Conservation (phyloP, 2,113 vertebrate genomes). For the Halcyon senegalensis region DNA sequence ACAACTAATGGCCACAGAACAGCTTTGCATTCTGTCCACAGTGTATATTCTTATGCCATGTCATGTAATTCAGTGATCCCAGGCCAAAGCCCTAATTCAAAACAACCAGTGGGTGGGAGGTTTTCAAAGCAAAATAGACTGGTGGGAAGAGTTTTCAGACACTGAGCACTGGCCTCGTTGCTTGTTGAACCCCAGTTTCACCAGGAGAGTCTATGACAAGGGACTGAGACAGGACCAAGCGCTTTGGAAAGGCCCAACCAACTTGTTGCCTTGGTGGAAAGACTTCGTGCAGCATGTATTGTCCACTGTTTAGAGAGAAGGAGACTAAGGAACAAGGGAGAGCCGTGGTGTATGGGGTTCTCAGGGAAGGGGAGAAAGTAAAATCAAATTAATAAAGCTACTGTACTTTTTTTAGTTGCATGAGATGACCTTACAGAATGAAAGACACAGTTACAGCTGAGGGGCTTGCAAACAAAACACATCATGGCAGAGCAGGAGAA, state of each 20-base stretch:
- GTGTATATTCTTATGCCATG: background rate
- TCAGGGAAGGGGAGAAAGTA: background rate
- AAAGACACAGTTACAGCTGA: background rate
- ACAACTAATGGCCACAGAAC: background rate
- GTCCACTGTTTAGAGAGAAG: background rate
- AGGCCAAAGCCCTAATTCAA: background rate
- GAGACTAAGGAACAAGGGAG: background rate
- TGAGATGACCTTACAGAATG: background rate
- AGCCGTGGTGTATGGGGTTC: background rate
- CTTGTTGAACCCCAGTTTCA: background rate
- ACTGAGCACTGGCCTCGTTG: background rate
- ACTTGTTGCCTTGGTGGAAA: background rate
- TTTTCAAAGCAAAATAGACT: background rate
- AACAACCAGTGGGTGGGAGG: background rate
- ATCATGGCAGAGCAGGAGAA: background rate
- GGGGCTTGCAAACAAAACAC: background rate
- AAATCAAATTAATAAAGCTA: background rate
- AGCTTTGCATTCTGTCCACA: background rate
- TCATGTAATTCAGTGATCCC: background rate
- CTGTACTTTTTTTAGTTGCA: background rate
- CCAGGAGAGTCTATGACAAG: background rate
- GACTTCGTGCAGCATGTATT: background rate
- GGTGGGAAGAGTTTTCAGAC: background rate
- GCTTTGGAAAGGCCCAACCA: background rate
- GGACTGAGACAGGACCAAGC: background rate